Conservation (phyloP, 2,797 vertebrate genomes). For the Falco novaeseelandiae region DNA sequence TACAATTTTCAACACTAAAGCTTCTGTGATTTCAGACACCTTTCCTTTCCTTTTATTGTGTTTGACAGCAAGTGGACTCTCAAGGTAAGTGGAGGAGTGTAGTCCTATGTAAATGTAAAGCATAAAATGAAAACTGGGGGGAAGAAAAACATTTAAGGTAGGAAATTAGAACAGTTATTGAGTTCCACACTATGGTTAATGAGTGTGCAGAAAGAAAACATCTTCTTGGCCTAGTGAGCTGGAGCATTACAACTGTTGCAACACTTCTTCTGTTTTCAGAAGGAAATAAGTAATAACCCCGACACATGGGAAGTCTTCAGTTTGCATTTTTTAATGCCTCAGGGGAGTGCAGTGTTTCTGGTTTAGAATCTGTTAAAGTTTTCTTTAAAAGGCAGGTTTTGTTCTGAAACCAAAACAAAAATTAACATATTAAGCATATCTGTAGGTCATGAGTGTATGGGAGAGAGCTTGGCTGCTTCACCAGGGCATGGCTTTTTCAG, state of each 20-base stretch:
- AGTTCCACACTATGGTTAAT: conserved; percentile 79
- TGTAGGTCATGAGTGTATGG: conserved; percentile 67
- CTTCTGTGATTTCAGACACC: conserved; percentile 72
- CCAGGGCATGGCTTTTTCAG: background rate
- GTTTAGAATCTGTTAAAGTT: conserved; percentile 79
- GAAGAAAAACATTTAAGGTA: conserved; percentile 81
- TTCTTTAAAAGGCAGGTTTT: conserved; percentile 79
- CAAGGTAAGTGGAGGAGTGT: conserved; percentile 69
- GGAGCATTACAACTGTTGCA: conserved; percentile 68
- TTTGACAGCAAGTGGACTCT: conserved; percentile 73
- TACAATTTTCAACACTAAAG: conserved; percentile 78
- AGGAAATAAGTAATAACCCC: conserved; percentile 78
- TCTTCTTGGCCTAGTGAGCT: conserved; percentile 69
- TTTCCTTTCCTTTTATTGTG: conserved; percentile 75
- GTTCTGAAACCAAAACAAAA: conserved; percentile 79
- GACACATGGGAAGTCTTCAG: conserved; percentile 79
- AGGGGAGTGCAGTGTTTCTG: conserved; percentile 78
- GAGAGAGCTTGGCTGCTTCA: conserved; percentile 32
- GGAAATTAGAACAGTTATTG: conserved; percentile 81
- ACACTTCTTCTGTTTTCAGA: conserved; percentile 76
- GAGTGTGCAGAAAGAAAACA: conserved; percentile 78
- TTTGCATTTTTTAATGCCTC: conserved; percentile 80
- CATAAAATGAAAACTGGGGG: conserved; percentile 77
- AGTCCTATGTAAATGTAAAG: conserved; percentile 67
- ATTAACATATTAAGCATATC: conserved; percentile 78